Evolutionary conservation across 2,888 invertebrate genomes (phyloP).

Genomic region (Polyploca ridens): DNA sequence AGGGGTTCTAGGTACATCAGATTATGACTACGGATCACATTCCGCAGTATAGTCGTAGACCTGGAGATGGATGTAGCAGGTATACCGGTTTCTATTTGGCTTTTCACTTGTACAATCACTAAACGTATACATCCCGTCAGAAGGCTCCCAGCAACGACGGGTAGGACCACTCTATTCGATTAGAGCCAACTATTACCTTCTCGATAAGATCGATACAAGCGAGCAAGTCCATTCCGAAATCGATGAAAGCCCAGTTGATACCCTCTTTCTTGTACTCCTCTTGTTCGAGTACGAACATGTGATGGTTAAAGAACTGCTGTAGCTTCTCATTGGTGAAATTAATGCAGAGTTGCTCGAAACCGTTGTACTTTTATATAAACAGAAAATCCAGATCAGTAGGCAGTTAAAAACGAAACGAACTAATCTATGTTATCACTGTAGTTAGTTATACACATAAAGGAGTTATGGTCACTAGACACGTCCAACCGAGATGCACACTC

Average conservation of each 20-base stretch:
- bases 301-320: conserved; percentile 99
- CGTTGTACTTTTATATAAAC: conserved; percentile 90
- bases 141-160: conserved; percentile 58
- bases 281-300: conserved; percentile 99
- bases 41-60: conserved; percentile 66
- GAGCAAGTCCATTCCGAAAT: conserved; percentile 98
- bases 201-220: conserved; percentile 98
- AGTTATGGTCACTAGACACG: conserved; percentile 28
- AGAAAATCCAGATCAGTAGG: conserved; percentile 61
- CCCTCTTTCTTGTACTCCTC: conserved; percentile 98
- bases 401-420: conserved; percentile 50
- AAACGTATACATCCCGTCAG: conserved; percentile 40
- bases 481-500: conserved; percentile 62
- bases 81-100: conserved; percentile 43
- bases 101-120: conserved; percentile 30
- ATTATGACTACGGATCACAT: conserved; percentile 70
- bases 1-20: conserved; percentile 47
- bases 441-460: conserved; percentile 53
- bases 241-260: conserved; percentile 98
- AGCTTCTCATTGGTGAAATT: conserved; percentile 99
- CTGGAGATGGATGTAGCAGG: conserved; percentile 28
- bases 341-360: conserved; percentile 99
- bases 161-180: conserved; percentile 30
- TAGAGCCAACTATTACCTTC: conserved; percentile 88
- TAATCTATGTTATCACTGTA: conserved; percentile 37